phyloP scores from a whole-genome alignment of 1,140 invertebrate species.

The Cherax destructor region DNA sequence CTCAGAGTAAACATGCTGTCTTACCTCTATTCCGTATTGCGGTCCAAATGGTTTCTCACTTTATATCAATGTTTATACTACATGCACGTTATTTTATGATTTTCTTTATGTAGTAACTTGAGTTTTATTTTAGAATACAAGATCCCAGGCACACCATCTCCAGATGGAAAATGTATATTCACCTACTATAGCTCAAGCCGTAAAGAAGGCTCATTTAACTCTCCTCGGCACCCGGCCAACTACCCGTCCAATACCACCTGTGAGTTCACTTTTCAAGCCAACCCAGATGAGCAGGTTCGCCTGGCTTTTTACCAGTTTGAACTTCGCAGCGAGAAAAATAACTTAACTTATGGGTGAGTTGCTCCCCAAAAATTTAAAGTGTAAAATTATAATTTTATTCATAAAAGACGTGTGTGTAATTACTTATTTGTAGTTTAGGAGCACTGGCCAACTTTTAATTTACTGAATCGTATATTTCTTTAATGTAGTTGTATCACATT shows the following conservation, averaged over 20 bases:
- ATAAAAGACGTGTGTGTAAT: too few relatives aligned
- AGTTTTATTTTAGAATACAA: conserved; percentile 83
- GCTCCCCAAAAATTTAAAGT: neutral
- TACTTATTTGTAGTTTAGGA: too few relatives aligned
- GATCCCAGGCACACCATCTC: conserved; percentile 94
- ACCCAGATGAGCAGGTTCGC: conserved; percentile 92
- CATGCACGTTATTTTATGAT: neutral
- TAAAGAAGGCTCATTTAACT: conserved; percentile 94
- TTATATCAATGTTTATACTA: too few relatives aligned
- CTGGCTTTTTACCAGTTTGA: conserved; percentile 96
- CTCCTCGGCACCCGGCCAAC: conserved; percentile 95
- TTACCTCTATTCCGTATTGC: too few relatives aligned
- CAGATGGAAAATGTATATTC: conserved; percentile 91
- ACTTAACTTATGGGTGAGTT: conserved; percentile 73
- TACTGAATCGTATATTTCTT: too few relatives aligned
- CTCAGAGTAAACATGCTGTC: too few relatives aligned
- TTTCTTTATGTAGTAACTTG: neutral
- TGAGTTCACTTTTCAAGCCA: conserved; percentile 90
- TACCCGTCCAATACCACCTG: conserved; percentile 96
- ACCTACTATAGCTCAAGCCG: conserved; percentile 90
- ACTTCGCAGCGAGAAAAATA: conserved; percentile 83
- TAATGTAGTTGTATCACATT: too few relatives aligned
- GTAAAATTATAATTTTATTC: conserved; percentile 7
- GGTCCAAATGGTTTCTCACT: too few relatives aligned
- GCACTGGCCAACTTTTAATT: too few relatives aligned